A percentile compares a stretch with the other conserved stretches of the same genome.
Conservation (phyloP, 2,113 vertebrate genomes). For the Ranitomeya imitator region DNA sequence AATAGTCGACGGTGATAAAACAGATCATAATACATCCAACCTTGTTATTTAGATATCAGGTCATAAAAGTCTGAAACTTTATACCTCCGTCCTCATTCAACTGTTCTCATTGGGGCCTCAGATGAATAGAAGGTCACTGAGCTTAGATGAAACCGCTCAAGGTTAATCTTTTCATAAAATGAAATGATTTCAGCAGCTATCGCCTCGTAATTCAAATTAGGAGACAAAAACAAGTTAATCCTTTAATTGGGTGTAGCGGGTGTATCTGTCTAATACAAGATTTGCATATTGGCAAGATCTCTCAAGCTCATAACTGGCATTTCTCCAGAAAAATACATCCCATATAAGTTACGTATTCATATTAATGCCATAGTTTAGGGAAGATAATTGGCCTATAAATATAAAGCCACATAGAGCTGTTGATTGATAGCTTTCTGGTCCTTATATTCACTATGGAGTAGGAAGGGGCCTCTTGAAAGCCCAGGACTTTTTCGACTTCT, state of each 20-base stretch:
- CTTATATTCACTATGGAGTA: neutral
- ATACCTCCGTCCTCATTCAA: neutral
- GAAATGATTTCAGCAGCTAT: constrained; percentile 1
- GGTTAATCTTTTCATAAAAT: neutral
- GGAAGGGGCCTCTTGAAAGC: neutral
- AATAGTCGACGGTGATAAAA: constrained; percentile 5
- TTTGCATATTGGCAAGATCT: constrained; percentile 29
- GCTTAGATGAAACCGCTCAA: neutral
- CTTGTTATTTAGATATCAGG: neutral
- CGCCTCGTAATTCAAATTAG: neutral
- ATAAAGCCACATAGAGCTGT: neutral
- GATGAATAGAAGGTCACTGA: neutral
- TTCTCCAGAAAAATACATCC: neutral
- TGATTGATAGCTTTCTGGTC: neutral
- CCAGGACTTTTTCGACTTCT: neutral
- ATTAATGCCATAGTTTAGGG: neutral
- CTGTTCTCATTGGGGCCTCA: neutral
- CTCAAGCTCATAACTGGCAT: neutral
- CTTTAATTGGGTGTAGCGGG: neutral
- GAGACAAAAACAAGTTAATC: constrained; percentile 8
- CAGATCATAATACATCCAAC: neutral
- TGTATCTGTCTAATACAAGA: constrained; percentile 1
- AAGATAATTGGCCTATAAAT: neutral
- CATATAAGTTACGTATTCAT: neutral
- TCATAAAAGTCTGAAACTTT: neutral